Percentiles rank a stretch among this genome's conserved stretches.
Evolutionary conservation across 2,888 invertebrate species (phyloP).

Genomic region (Aelia acuminata): DNA sequence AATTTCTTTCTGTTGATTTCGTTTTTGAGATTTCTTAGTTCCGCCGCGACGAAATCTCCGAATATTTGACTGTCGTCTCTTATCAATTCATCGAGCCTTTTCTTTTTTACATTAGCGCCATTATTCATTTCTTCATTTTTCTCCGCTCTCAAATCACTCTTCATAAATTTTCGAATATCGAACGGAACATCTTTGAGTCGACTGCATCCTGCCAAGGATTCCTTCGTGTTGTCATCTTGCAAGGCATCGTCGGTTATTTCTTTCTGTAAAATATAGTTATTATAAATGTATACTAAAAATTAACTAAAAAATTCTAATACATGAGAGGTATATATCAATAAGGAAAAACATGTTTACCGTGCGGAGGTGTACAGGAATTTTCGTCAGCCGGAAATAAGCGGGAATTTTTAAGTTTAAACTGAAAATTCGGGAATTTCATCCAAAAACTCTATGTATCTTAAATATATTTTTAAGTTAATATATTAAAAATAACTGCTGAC

Average conservation of each 20-base stretch:
- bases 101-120: not conserved
- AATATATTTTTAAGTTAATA: too few species aligned
- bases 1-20: conserved; percentile 11
- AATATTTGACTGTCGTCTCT: conserved; percentile 49
- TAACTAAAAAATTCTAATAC: too few species aligned
- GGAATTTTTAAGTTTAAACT: too few species aligned
- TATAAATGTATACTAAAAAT: too few species aligned
- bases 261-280: not conserved
- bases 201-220: not conserved
- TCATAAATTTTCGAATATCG: not conserved
- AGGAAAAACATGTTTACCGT: too few species aligned
- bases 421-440: too few species aligned
- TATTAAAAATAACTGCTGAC: too few species aligned
- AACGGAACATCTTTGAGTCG: not conserved
- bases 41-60: conserved; percentile 51
- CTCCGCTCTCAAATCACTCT: not conserved
- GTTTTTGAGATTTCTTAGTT: conserved; percentile 43
- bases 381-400: too few species aligned
- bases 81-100: not conserved
- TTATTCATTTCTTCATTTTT: not conserved
- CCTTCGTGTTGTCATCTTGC: not conserved
- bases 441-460: too few species aligned
- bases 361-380: too few species aligned
- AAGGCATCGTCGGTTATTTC: not conserved
- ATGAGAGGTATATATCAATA: too few species aligned